A percentile compares a stretch with the other conserved stretches of the same genome.
Evolutionary conservation across 2,113 vertebrate species (phyloP).

Genomic region (Eleginops maclovinus): DNA sequence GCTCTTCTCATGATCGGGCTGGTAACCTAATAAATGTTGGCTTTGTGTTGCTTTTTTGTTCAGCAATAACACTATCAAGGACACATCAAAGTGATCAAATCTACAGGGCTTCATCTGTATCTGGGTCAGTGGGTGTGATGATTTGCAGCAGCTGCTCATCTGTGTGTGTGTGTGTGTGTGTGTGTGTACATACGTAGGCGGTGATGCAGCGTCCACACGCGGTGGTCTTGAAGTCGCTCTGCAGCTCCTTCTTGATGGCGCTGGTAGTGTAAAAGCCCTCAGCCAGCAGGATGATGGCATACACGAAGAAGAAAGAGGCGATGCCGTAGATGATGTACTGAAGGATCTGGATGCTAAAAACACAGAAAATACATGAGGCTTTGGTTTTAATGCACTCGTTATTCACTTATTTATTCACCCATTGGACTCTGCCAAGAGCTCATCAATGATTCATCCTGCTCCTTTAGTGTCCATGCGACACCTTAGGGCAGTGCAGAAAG

Average conservation of each 20-base stretch:
- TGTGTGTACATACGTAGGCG: conserved; percentile 86
- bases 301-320: conserved; percentile 98
- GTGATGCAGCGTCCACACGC: conserved; percentile 98
- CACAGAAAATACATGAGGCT: neutral
- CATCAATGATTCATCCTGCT: conserved; percentile 15
- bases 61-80: conserved; percentile 2
- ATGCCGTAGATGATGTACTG: conserved; percentile 99
- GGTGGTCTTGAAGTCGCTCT: conserved; percentile 98
- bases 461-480: neutral
- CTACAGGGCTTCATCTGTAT: conserved; percentile 27
- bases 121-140: conserved; percentile 47
- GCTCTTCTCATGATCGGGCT: neutral
- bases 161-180: conserved; percentile 19
- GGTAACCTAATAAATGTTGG: neutral
- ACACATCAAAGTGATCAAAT: conserved; percentile 15
- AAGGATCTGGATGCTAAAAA: conserved; percentile 93
- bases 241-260: conserved; percentile 96
- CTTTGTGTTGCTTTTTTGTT: neutral
- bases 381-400: too few species aligned
- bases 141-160: conserved; percentile 70
- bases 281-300: conserved; percentile 94
- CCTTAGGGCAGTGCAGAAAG: neutral
- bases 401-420: too few species aligned
- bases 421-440: too few species aligned
- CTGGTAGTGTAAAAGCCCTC: conserved; percentile 99